phyloP scores from a whole-genome alignment of 2,797 vertebrate genomes.

The Phrynocephalus forsythii region DNA sequence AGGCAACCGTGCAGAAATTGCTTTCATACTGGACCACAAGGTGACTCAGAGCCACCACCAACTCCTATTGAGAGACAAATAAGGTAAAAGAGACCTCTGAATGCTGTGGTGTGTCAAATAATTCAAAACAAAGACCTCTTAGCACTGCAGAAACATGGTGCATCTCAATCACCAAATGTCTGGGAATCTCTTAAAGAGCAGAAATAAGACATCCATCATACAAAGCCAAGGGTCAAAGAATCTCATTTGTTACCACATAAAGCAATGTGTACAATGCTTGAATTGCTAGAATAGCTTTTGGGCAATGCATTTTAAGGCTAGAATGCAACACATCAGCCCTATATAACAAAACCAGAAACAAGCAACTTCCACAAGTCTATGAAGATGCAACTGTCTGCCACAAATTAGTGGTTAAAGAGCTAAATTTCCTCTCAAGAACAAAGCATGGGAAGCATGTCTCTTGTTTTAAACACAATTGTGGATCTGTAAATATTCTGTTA shows the following conservation, averaged over 20 bases:
- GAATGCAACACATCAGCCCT: background rate
- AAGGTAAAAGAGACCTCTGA: background rate
- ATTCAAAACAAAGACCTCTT: background rate
- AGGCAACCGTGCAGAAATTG: slow-evolving; percentile 96
- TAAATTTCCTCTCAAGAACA: background rate
- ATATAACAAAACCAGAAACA: background rate
- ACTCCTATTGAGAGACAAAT: slow-evolving; percentile 81
- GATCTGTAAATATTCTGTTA: too few relatives aligned
- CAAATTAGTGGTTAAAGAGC: background rate
- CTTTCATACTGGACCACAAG: slow-evolving; percentile 97
- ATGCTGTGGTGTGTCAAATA: background rate
- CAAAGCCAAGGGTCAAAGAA: background rate
- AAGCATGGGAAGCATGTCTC: too few relatives aligned
- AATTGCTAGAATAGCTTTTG: background rate
- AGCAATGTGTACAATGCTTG: background rate
- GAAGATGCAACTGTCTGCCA: background rate
- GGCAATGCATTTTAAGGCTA: background rate
- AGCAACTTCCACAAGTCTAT: background rate
- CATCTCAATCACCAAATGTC: accelerated
- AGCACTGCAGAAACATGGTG: background rate
- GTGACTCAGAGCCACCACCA: slow-evolving; percentile 97
- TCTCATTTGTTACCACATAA: background rate
- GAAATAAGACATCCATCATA: background rate
- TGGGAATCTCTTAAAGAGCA: background rate
- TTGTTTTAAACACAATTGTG: too few relatives aligned